phyloP scores from a whole-genome alignment of 2,888 invertebrate species.

The Cybosia mesomella region DNA sequence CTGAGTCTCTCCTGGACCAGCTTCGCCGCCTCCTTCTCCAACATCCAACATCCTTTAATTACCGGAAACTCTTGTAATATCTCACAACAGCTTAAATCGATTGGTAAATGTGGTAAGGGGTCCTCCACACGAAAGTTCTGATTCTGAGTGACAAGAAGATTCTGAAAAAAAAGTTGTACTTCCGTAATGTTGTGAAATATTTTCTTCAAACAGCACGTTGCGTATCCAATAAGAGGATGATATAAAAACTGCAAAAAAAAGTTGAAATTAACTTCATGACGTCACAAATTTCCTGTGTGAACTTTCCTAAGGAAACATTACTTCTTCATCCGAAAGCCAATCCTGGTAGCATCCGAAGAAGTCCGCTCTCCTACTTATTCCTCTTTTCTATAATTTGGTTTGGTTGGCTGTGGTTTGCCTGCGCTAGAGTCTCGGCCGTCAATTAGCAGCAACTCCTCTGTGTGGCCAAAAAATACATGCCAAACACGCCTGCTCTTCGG shows the following conservation, averaged over 20 bases:
- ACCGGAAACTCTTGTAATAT: constrained; percentile 5
- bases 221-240: neutral
- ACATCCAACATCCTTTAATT: neutral
- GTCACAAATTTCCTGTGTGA: neutral
- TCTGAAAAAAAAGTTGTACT: neutral
- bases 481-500: no score
- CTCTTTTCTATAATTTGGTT: no score
- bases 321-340: neutral
- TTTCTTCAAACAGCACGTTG: neutral
- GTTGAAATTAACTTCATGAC: neutral
- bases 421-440: neutral
- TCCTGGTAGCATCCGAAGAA: neutral
- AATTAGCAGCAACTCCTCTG: neutral
- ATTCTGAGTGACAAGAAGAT: no score
- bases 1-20: no score
- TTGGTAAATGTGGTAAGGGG: constrained; percentile 6
- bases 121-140: constrained; percentile 1
- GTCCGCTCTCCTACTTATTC: neutral
- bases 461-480: no score
- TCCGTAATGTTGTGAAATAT: neutral
- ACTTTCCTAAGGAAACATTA: neutral
- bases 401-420: neutral
- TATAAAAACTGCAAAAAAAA: neutral
- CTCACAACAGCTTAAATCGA: constrained; percentile 6
- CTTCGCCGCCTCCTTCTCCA: no score